Percentiles rank a stretch among this genome's conserved stretches.
phyloP scores from a whole-genome alignment of 2,888 invertebrate species.

The Pecten maximus region DNA sequence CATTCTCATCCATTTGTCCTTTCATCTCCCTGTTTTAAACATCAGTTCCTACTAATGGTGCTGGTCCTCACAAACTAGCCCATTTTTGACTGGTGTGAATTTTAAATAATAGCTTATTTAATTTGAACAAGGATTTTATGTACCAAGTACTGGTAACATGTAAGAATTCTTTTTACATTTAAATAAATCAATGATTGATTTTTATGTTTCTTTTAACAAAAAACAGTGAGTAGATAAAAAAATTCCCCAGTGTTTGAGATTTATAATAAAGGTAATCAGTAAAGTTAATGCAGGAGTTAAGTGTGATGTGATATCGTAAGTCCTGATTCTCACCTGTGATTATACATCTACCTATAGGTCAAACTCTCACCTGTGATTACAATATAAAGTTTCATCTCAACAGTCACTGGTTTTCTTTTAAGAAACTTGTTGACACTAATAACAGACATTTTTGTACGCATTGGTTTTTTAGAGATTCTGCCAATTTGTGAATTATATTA shows the following conservation, averaged over 20 bases:
- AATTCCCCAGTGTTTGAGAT: neutral
- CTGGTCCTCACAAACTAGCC: neutral
- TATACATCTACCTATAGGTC: too few relatives aligned
- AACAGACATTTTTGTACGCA: neutral
- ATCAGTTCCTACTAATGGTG: neutral
- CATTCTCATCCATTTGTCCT: neutral
- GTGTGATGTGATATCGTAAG: neutral
- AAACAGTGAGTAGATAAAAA: neutral
- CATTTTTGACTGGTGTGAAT: neutral
- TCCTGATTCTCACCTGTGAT: too few relatives aligned
- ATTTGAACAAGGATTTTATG: neutral
- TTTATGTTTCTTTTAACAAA: neutral
- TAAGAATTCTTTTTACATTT: neutral
- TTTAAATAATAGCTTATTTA: neutral
- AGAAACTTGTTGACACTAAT: neutral
- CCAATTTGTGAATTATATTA: conserved; percentile 12
- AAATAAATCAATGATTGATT: neutral
- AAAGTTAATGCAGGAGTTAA: neutral
- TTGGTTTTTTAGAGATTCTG: neutral
- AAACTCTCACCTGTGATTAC: too few relatives aligned
- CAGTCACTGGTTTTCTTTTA: too few relatives aligned
- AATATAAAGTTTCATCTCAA: too few relatives aligned
- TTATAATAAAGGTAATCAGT: neutral
- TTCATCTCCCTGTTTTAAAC: neutral
- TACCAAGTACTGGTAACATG: neutral